These are phyloP conservation scores for Tanaodytes sp. DNA, from an alignment of 2,888 invertebrate genomes.

Conservation along the genomic window DNA sequence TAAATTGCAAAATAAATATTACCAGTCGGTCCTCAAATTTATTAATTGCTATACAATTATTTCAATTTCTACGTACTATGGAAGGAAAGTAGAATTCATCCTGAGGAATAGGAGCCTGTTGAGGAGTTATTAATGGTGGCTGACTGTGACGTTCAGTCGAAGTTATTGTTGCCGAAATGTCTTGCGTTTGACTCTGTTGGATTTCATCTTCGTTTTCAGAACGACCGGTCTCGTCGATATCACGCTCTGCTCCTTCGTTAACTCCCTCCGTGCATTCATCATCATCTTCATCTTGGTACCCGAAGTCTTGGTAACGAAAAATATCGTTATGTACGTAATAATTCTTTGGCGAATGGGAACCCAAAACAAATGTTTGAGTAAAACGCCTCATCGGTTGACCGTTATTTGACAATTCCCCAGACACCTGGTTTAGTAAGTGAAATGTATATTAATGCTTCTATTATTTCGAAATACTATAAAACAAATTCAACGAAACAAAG, in stretches of 20 bases:
- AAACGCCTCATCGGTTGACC: slow-evolving; percentile 98
- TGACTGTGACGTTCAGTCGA: slow-evolving; percentile 61
- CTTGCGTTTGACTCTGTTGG: slow-evolving; percentile 66
- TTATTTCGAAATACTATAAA: too few species aligned
- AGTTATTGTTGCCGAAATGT: slow-evolving; percentile 57
- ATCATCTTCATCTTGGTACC: slow-evolving; percentile 69
- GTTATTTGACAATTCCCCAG: slow-evolving; percentile 96
- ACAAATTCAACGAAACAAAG: too few species aligned
- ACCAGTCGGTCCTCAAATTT: too few species aligned
- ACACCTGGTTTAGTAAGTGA: too few species aligned
- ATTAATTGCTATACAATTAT: too few species aligned
- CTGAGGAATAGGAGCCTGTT: slow-evolving; percentile 62
- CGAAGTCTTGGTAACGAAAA: slow-evolving; percentile 91
- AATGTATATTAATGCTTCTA: too few species aligned
- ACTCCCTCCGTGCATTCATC: slow-evolving; percentile 65
- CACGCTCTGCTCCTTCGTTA: slow-evolving; percentile 66
- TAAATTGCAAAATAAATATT: too few species aligned
- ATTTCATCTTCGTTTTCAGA: slow-evolving; percentile 81
- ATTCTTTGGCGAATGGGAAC: slow-evolving; percentile 95
- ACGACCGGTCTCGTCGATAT: slow-evolving; percentile 78
- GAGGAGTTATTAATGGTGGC: slow-evolving; percentile 61
- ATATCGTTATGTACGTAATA: slow-evolving; percentile 99
- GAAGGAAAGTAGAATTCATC: slow-evolving; percentile 62
- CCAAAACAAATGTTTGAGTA: slow-evolving; percentile 97
- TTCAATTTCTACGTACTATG: too few species aligned